Evolutionary conservation across 1,140 invertebrate genomes (phyloP).

Genomic region (Panonychus citri): DNA sequence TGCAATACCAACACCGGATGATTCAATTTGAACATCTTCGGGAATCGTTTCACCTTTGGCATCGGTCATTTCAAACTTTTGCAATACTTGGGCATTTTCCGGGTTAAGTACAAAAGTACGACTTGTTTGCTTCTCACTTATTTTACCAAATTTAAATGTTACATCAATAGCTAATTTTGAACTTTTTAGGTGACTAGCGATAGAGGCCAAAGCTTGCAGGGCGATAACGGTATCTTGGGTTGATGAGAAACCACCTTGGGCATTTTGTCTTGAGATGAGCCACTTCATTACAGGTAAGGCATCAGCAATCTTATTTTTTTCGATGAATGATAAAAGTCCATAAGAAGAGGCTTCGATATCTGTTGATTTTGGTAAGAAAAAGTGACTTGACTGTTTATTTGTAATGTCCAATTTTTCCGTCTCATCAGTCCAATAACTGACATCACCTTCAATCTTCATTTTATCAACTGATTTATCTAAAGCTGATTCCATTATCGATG

Average conservation of each 20-base stretch:
- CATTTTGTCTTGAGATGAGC: conserved; percentile 54
- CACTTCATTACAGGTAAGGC: conserved; percentile 56
- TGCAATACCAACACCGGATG: conserved; percentile 54
- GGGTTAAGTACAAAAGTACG: conserved; percentile 15
- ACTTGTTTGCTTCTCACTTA: conserved; percentile 21
- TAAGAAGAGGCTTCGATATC: conserved; percentile 76
- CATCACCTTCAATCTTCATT: conserved; percentile 27
- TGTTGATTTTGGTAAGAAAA: conserved; percentile 37
- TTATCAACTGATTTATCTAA: conserved; percentile 41
- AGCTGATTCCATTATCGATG: conserved; percentile 27
- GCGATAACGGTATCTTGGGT: conserved; percentile 45
- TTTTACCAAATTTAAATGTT: conserved; percentile 31
- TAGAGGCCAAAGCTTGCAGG: conserved; percentile 40
- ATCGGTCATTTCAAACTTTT: conserved; percentile 30
- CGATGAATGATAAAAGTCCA: conserved; percentile 28
- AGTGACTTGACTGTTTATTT: conserved; percentile 35
- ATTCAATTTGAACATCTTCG: conserved; percentile 35
- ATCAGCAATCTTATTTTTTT: conserved; percentile 32
- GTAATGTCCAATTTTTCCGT: not conserved
- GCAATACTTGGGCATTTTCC: conserved; percentile 46
- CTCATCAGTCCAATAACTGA: conserved; percentile 6
- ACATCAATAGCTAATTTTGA: conserved; percentile 27
- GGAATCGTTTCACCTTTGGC: conserved; percentile 1
- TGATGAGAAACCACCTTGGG: conserved; percentile 54
- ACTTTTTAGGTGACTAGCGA: conserved; percentile 26